Base-by-base conservation (phyloP, 2,888 invertebrate species). In the Megalurothrips usitatus region DNA sequence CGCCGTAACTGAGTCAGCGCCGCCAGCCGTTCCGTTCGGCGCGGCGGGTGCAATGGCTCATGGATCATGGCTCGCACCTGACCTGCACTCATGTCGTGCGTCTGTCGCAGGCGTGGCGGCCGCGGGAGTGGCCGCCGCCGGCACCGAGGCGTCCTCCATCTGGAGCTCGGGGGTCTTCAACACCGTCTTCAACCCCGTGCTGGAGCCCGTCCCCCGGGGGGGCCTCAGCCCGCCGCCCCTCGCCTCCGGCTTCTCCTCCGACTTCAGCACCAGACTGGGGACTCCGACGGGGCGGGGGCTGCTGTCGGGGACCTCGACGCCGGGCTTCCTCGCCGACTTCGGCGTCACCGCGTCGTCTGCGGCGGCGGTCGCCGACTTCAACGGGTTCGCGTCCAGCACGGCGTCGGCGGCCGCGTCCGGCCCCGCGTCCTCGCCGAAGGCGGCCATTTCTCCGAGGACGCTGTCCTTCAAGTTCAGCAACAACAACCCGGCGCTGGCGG, bases 161-260 rank as follows among this genome's bases (percentile, higher is more conserved):
- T 75, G 68, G 68, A 26, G 23, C 11, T 23, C 23, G 11, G 68
- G 68, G 26, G 12, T 26, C 23, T 26, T 75, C 68, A 75, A 75
- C 68, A 26, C 68, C 68, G 23, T 75, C 23, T 75, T 23, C 68
- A 75, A 26, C 68, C 68, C 68, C 68, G 68, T 75, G 26, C 23
- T 75, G 26, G 68, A 75, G 8, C 68, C 68, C 68, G 68, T n/a
- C 68, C 68, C 26, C 26, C 23, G 68, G n/a, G 63, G 63, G 9
- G 23, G 9, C 23, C 68, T 75, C 68, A 75, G 68, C 26, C 68
- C 68, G 26, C 68, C 68, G 68, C 26, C 68, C 23, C 23, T 58
- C 14, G 11, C 58, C 14, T 17, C 58, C 58, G 19, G 58, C 14
- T 58, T 58, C 58, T 58, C 58, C 19, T 19, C 58, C 58, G 19